Conservation (phyloP, 2,888 invertebrate genomes). For the Caenorhabditis parvicauda region DNA sequence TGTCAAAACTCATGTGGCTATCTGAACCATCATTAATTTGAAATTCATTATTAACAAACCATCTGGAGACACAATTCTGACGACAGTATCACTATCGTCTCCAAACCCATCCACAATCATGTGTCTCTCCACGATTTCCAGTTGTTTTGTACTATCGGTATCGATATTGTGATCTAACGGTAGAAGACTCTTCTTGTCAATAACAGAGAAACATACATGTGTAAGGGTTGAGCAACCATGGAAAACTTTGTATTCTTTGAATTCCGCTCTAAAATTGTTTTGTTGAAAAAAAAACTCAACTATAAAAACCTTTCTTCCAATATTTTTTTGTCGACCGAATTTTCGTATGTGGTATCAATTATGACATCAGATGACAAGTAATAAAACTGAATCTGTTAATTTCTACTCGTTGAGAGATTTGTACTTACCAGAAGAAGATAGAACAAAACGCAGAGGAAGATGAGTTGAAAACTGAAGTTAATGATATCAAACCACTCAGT, state of each 20-base stretch:
- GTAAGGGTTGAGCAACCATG: slow-evolving; percentile 17
- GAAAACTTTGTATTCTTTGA: no score
- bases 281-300: no score
- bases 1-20: slow-evolving; percentile 25
- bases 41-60: slow-evolving; percentile 6
- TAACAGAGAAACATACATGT: slow-evolving; percentile 15
- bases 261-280: no score
- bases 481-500: no score
- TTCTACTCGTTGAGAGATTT: not conserved
- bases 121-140: slow-evolving; percentile 31
- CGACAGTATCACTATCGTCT: slow-evolving; percentile 42
- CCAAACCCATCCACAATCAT: slow-evolving; percentile 41
- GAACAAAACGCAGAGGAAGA: not conserved
- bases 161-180: no score
- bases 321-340: not conserved
- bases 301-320: not conserved
- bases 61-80: slow-evolving; percentile 30
- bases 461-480: no score
- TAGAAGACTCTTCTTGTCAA: slow-evolving; percentile 13
- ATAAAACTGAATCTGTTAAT: not conserved
- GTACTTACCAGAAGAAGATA: not conserved
- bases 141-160: no score
- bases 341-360: not conserved
- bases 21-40: not conserved
- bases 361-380: not conserved